Evolutionary conservation across 2,888 invertebrate species (phyloP).

Genomic region (Fragum fragum): DNA sequence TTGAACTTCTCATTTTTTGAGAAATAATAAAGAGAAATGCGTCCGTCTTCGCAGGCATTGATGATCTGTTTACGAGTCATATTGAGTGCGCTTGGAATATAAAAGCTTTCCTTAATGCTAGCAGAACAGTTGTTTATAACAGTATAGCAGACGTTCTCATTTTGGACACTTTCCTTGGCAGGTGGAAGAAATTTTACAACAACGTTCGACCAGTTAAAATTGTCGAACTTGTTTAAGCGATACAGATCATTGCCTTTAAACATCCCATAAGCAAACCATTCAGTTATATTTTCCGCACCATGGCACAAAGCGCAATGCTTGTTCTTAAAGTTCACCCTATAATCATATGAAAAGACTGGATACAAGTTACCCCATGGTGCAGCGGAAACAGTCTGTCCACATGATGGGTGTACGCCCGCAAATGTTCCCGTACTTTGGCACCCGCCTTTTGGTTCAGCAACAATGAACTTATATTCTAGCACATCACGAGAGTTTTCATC

Average conservation of each 20-base stretch:
- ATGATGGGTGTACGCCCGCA: neutral
- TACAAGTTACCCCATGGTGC: slow-evolving; percentile 12
- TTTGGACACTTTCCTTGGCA: neutral
- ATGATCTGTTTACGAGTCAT: neutral
- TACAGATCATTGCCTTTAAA: neutral
- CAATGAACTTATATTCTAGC: neutral
- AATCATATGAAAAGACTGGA: slow-evolving; percentile 1
- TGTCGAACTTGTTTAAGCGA: neutral
- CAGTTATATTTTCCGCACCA: neutral
- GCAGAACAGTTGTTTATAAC: neutral
- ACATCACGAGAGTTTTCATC: neutral
- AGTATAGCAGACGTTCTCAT: neutral
- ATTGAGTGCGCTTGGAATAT: neutral
- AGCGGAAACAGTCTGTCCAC: neutral
- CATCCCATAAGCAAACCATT: neutral
- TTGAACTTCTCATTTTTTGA: neutral
- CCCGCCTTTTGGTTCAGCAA: neutral
- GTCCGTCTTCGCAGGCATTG: neutral
- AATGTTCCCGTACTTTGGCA: neutral
- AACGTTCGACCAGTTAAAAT: neutral
- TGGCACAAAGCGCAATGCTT: neutral
- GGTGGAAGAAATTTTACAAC: neutral
- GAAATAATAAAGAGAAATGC: neutral
- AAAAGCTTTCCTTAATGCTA: neutral
- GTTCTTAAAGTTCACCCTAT: neutral